phyloP scores from a whole-genome alignment of 1,140 invertebrate genomes.

The Aphis craccivora region DNA sequence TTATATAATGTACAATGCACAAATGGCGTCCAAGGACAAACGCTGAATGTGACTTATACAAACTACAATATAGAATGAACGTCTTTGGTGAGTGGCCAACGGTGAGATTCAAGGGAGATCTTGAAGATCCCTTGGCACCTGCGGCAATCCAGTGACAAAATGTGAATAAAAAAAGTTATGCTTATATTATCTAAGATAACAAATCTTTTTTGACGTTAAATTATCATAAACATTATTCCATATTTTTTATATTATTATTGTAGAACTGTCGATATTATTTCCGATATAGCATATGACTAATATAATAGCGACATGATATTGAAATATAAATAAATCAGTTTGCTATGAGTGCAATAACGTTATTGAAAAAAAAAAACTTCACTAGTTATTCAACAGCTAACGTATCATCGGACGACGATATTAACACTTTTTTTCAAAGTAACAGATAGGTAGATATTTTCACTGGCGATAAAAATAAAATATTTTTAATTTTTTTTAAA shows the following conservation, averaged over 20 bases:
- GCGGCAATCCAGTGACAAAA: not conserved
- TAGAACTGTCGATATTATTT: not conserved
- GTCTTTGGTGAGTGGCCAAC: not conserved
- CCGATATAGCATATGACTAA: not conserved
- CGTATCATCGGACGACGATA: not conserved
- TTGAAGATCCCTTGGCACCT: not conserved
- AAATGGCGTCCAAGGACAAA: not conserved
- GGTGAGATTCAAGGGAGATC: not conserved
- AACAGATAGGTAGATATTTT: not conserved
- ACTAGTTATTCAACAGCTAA: not conserved
- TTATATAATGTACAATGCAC: not conserved
- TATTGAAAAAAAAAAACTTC: not conserved
- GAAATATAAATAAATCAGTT: not conserved
- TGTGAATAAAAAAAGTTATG: not conserved
- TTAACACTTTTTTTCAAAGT: not conserved
- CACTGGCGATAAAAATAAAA: not conserved
- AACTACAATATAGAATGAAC: not conserved
- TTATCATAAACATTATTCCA: not conserved
- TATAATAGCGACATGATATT: not conserved
- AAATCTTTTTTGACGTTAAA: not conserved
- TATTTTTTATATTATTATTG: not conserved
- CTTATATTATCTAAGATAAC: not conserved
- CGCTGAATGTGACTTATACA: not conserved
- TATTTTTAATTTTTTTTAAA: no score
- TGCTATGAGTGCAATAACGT: not conserved